Evolutionary conservation across 2,113 vertebrate species (phyloP).

Genomic region (Halcyon senegalensis): DNA sequence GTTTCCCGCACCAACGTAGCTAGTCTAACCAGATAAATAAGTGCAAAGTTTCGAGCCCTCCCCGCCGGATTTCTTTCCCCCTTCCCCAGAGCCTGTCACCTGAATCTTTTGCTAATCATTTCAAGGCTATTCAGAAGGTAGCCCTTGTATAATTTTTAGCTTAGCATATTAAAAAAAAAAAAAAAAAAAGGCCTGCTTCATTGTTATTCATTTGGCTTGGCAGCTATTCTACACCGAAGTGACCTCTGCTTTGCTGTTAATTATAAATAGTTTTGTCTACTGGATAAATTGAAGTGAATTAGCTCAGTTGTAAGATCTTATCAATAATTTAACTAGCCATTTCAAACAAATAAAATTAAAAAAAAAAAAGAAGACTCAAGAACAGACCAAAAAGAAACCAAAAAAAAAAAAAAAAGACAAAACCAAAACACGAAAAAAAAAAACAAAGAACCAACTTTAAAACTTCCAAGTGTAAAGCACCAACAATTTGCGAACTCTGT

Average conservation of each 20-base stretch:
- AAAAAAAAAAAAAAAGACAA: neutral
- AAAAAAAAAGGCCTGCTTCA: constrained; percentile 19
- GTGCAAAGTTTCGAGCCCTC: neutral
- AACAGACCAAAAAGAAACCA: neutral
- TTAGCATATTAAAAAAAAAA: neutral
- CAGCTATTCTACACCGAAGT: neutral
- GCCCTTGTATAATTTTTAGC: constrained; percentile 40
- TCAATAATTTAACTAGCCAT: constrained; percentile 72
- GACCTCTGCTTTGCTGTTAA: constrained; percentile 75
- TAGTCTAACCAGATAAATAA: neutral
- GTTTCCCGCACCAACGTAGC: neutral
- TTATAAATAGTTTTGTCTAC: constrained; percentile 76
- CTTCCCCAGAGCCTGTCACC: neutral
- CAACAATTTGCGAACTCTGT: neutral
- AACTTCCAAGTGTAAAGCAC: neutral
- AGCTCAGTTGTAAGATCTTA: constrained; percentile 66
- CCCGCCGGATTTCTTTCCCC: neutral
- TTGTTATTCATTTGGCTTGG: constrained; percentile 48
- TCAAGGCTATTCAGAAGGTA: neutral
- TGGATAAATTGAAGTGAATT: constrained; percentile 69
- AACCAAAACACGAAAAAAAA: neutral
- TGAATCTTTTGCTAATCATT: constrained; percentile 30
- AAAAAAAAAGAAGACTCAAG: neutral
- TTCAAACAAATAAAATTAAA: constrained; percentile 36
- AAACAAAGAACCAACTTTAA: neutral